Conservation (phyloP, 1,140 invertebrate species). For the Drosophila mayri region DNA sequence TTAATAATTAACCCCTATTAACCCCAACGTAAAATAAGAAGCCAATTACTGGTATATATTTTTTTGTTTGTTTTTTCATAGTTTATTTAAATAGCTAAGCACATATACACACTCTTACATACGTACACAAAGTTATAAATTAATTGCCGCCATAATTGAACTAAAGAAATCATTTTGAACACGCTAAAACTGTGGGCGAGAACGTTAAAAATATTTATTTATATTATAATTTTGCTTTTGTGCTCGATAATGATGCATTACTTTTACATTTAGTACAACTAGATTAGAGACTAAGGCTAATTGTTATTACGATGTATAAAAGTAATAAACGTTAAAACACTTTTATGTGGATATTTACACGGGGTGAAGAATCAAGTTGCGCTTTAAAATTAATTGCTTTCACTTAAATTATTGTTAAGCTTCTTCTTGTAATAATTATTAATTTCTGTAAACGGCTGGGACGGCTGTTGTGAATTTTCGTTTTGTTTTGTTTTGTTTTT, state of each 20-base stretch:
- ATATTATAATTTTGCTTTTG: constrained; percentile 54
- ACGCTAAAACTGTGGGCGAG: constrained; percentile 51
- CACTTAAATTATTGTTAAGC: constrained; percentile 42
- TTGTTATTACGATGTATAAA: constrained; percentile 73
- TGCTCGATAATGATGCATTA: constrained; percentile 55
- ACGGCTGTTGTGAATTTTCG: constrained; percentile 56
- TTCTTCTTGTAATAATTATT: constrained; percentile 30
- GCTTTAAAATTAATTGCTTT: constrained; percentile 42
- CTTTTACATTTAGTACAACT: constrained; percentile 45
- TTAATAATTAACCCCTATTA: constrained; percentile 38
- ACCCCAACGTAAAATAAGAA: constrained; percentile 24
- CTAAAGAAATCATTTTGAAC: constrained; percentile 64
- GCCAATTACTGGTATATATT: constrained; percentile 22
- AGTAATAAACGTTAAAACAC: constrained; percentile 75
- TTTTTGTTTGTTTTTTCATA: constrained; percentile 44
- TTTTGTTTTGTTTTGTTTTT: constrained; percentile 49
- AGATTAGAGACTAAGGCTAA: constrained; percentile 65
- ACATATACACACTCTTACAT: constrained; percentile 39
- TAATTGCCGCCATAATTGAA: constrained; percentile 69
- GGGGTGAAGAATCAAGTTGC: constrained; percentile 48
- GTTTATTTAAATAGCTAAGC: constrained; percentile 76
- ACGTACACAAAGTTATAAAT: constrained; percentile 71
- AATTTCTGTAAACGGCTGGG: constrained; percentile 36
- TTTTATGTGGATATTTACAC: constrained; percentile 63
- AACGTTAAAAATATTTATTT: constrained; percentile 41